Percentiles rank a stretch among this genome's conserved stretches.
phyloP scores from a whole-genome alignment of 2,113 vertebrate species.

The Fukomys damarensis region DNA sequence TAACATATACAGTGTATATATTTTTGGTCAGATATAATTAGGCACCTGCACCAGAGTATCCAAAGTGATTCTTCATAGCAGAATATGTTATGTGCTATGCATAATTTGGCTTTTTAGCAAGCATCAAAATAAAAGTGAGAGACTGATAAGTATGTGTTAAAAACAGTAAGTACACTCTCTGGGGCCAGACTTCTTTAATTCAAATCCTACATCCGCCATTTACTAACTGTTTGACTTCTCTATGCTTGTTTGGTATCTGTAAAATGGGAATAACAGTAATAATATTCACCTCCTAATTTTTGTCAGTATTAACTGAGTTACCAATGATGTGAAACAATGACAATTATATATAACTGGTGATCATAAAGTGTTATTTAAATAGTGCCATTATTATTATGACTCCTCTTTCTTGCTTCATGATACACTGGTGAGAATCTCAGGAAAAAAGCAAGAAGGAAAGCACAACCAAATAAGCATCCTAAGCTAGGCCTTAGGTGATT shows the following conservation, averaged over 20 bases:
- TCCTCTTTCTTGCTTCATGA: not conserved
- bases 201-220: not conserved
- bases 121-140: not conserved
- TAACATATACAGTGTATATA: not conserved
- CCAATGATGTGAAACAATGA: not conserved
- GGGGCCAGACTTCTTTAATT: not conserved
- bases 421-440: not conserved
- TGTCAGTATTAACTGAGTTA: not conserved
- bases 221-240: not conserved
- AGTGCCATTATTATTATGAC: constrained; percentile 13
- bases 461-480: not conserved
- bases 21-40: not conserved
- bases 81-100: constrained; percentile 12
- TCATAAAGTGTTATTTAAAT: constrained; percentile 21
- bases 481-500: not conserved
- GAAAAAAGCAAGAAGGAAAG: constrained; percentile 29
- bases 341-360: not conserved
- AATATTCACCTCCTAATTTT: not conserved
- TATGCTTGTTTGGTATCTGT: constrained; percentile 43
- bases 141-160: not conserved
- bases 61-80: not conserved
- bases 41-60: not conserved
- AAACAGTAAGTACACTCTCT: not conserved
- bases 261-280: constrained; percentile 34
- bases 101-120: constrained; percentile 1